These are phyloP conservation scores for Turritopsis dohrnii DNA, from an alignment of 30 jellyfish, hydroid and myxozoan species.

Conservation along the genomic window DNA sequence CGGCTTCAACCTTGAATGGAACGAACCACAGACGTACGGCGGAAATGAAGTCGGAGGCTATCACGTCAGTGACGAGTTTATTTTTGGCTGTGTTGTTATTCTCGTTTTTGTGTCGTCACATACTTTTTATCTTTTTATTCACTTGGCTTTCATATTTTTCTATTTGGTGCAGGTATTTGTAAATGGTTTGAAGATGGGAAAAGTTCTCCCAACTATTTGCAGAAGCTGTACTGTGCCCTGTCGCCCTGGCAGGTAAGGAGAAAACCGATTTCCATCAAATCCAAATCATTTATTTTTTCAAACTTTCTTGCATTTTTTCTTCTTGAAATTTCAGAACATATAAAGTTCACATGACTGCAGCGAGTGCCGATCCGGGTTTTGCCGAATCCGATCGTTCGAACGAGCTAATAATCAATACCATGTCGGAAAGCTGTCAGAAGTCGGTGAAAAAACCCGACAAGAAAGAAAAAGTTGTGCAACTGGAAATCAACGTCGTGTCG, in stretches of 20 bases:
- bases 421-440: constrained; percentile 25
- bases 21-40: constrained; percentile 66
- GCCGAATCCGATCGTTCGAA: constrained; percentile 42
- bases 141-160: neutral
- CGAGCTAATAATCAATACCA: constrained; percentile 37
- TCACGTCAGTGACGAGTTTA: constrained; percentile 24
- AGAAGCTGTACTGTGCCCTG: constrained; percentile 56
- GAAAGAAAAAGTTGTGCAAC: neutral
- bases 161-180: constrained; percentile 41
- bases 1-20: constrained; percentile 58
- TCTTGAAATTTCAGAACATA: constrained; percentile 32
- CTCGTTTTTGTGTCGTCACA: neutral
- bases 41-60: constrained; percentile 58
- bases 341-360: constrained; percentile 46
- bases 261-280: neutral
- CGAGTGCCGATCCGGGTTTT: constrained; percentile 47
- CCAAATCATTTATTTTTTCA: neutral
- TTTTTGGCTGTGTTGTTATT: neutral
- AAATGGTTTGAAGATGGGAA: constrained; percentile 52
- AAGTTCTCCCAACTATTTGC: constrained; percentile 46
- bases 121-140: neutral
- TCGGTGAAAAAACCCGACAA: constrained; percentile 20
- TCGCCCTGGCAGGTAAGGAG: constrained; percentile 55
- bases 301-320: neutral
- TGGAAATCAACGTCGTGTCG: constrained; percentile 26